These are phyloP conservation scores for Calidris pugnax DNA, from an alignment of 2,113 vertebrate species.

Conservation along the genomic window DNA sequence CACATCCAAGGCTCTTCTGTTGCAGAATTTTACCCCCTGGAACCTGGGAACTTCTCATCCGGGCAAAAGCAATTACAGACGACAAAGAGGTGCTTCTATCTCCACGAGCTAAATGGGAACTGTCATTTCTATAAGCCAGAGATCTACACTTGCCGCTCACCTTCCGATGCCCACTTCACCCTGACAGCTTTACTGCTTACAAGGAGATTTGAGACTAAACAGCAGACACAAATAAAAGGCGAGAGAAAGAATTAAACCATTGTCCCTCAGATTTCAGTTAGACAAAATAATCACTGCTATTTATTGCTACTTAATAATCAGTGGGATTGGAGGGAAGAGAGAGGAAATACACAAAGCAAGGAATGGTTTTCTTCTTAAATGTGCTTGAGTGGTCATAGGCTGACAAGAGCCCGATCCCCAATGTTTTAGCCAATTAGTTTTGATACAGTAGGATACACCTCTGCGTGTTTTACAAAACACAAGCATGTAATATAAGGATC, in stretches of 20 bases:
- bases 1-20: neutral
- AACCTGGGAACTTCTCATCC: neutral
- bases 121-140: neutral
- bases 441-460: neutral
- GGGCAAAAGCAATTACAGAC: conserved; percentile 2
- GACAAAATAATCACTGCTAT: neutral
- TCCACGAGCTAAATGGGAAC: neutral
- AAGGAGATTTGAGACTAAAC: neutral
- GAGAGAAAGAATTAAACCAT: neutral
- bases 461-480: neutral
- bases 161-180: neutral
- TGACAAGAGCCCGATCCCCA: neutral
- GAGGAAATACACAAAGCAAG: neutral
- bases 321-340: neutral
- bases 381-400: neutral
- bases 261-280: neutral
- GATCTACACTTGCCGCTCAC: neutral
- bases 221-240: neutral
- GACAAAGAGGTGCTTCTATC: neutral
- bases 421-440: neutral
- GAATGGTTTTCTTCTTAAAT: neutral
- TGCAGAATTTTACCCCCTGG: neutral
- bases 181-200: neutral
- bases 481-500: neutral
- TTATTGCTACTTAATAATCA: neutral